phyloP scores from a whole-genome alignment of 2,888 invertebrate species.

The Drosophila koepferae region DNA sequence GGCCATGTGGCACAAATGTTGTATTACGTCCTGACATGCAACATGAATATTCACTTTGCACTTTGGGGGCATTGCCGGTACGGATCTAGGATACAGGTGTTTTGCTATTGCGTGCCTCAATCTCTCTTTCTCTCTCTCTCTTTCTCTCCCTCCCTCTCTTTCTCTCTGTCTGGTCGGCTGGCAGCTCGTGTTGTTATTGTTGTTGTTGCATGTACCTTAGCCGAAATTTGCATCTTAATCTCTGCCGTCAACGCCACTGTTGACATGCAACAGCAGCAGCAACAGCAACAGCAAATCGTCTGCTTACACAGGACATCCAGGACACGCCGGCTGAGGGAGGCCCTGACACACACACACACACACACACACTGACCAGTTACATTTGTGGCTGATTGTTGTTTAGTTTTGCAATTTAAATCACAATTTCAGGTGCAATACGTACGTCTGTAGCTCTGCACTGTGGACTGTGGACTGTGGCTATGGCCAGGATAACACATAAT shows the following conservation, averaged over 20 bases:
- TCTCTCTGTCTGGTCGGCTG: not conserved
- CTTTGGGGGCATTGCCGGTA: constrained; percentile 65
- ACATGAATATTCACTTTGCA: constrained; percentile 81
- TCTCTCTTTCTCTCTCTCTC: constrained; percentile 1
- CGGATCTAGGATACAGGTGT: constrained; percentile 76
- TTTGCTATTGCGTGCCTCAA: constrained; percentile 43
- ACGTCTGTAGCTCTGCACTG: constrained; percentile 30
- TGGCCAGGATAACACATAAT: constrained; percentile 41
- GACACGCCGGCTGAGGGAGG: not conserved
- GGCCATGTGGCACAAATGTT: constrained; percentile 64
- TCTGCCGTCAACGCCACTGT: constrained; percentile 76
- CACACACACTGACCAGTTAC: constrained; percentile 28
- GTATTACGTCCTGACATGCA: constrained; percentile 79
- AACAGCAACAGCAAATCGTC: constrained; percentile 54
- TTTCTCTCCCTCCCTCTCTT: not conserved
- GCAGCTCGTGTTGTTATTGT: constrained; percentile 12
- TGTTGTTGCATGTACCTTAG: constrained; percentile 44
- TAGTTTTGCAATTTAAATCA: constrained; percentile 79
- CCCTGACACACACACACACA: not conserved
- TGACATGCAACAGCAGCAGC: constrained; percentile 56
- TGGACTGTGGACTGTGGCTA: constrained; percentile 5
- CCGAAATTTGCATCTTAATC: constrained; percentile 77
- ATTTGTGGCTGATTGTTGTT: constrained; percentile 69
- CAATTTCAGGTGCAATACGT: constrained; percentile 64
- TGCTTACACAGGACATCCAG: constrained; percentile 53